Conservation (phyloP, 2,113 vertebrate species). For the Zosterops lateralis region DNA sequence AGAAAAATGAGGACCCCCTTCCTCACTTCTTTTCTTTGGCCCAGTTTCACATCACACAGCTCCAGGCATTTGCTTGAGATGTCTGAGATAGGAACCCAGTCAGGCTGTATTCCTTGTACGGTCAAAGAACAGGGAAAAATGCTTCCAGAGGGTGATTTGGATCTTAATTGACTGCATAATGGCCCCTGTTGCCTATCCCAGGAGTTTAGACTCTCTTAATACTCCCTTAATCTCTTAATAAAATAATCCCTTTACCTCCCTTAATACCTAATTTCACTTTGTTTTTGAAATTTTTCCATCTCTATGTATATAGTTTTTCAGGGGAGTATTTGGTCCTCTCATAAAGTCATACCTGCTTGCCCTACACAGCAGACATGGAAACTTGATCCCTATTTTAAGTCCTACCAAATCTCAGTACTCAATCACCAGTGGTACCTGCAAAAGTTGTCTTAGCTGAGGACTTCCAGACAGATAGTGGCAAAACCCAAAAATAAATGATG, state of each 20-base stretch:
- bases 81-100: background rate
- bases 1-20: background rate
- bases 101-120: slow-evolving; percentile 14
- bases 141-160: background rate
- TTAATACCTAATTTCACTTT: background rate
- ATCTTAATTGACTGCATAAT: background rate
- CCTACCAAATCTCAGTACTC: background rate
- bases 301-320: background rate
- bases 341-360: background rate
- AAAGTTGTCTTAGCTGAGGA: background rate
- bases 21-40: slow-evolving; percentile 7
- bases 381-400: background rate
- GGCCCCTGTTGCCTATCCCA: background rate
- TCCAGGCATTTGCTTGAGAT: slow-evolving; percentile 11
- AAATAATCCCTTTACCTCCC: background rate
- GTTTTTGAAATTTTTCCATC: background rate
- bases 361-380: background rate
- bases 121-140: background rate
- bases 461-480: background rate
- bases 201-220: background rate
- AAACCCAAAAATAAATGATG: background rate
- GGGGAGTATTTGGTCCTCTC: background rate
- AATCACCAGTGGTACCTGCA: background rate
- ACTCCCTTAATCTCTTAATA: background rate
- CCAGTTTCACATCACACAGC: background rate